phyloP scores from a whole-genome alignment of 30 jellyfish, hydroid and myxozoan species.

The Aurelia sp. region DNA sequence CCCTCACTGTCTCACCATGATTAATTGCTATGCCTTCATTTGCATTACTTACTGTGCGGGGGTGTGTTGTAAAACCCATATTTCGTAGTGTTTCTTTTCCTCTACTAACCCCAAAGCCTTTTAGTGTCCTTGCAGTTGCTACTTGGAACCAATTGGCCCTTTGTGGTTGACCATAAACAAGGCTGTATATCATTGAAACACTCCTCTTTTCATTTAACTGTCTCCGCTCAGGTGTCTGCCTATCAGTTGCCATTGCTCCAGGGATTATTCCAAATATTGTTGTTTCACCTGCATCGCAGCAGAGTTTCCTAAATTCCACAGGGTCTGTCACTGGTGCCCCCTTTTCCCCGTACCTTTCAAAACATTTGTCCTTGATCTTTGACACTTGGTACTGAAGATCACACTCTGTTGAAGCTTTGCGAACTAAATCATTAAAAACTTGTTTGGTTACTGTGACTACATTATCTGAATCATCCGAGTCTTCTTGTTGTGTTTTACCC shows the following conservation, averaged over 20 bases:
- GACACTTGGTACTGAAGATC: conserved; percentile 2
- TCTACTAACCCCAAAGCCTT: conserved; percentile 6
- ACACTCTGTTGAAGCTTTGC: neutral
- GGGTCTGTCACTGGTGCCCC: conserved; percentile 36
- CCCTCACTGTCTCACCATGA: conserved; percentile 7
- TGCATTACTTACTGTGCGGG: conserved; percentile 1
- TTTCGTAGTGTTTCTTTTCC: conserved; percentile 2
- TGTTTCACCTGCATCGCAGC: conserved; percentile 37
- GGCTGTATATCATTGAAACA: conserved; percentile 3
- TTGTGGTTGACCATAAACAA: conserved; percentile 35
- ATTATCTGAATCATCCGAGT: neutral
- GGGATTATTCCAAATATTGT: conserved; percentile 16
- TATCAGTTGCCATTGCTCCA: conserved; percentile 13
- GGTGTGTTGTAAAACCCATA: conserved; percentile 20
- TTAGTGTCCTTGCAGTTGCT: conserved; percentile 13
- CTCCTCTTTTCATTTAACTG: conserved; percentile 21
- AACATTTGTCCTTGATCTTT: neutral
- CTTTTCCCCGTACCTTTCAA: conserved; percentile 12
- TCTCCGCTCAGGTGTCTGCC: conserved; percentile 1
- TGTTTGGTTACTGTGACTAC: too few relatives aligned
- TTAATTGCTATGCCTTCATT: conserved; percentile 2
- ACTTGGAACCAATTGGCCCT: conserved; percentile 21
- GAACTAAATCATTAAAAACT: too few relatives aligned
- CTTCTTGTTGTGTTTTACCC: neutral
- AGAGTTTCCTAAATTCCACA: conserved; percentile 3